Evolutionary conservation across 1,140 invertebrate genomes (phyloP), one percentile per base, ranked within the genome.

Genomic region (Drosophila kanapiae): DNA sequence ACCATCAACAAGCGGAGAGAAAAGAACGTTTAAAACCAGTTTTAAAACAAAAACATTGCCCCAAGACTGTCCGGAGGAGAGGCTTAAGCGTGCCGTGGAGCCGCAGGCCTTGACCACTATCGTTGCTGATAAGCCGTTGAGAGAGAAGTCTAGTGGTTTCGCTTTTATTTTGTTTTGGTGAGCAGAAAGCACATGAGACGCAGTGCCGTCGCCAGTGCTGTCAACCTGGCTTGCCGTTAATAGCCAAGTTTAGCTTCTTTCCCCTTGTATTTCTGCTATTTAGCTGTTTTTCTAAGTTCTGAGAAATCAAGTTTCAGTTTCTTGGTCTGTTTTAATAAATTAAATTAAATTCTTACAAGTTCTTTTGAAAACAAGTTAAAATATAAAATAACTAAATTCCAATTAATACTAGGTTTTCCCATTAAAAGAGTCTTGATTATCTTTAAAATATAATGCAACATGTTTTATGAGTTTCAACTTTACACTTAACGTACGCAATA

Each of bases 101-200:
- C 16, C 38, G 6, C 27, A 35, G 57, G 29, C 75, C 76, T 79
- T 79, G 76, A 70, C 53, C 58, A 70, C 53, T 37, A 45, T 59
- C 61, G 42, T 54, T 23, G 37, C 53, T 76, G 72, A 76, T 77
- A 72, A 85, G 74, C 63, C 42, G 29, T n/a, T 18, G 16, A 38
- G 23, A 53, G 43, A 40, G 38, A 51, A 53, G 31, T 27, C 47
- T 10, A 69, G 57, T 42, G 59, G 31, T 59, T 78, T 49, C 40
- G 43, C 33, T 40, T 45, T 65, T 62, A 33, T 45, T 83, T 76
- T 79, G 62, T 86, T 82, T 65, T 78, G 82, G 83, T 82, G 48
- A 86, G 82, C 43, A 74, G 47, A 76, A 43, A 76, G 49, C 49
- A 58, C 64, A 69, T 53, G 65, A 57, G 64, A 63, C 69, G 69